Evolutionary conservation across 2,797 vertebrate species (phyloP).

Genomic region (Uromys caudimaculatus): DNA sequence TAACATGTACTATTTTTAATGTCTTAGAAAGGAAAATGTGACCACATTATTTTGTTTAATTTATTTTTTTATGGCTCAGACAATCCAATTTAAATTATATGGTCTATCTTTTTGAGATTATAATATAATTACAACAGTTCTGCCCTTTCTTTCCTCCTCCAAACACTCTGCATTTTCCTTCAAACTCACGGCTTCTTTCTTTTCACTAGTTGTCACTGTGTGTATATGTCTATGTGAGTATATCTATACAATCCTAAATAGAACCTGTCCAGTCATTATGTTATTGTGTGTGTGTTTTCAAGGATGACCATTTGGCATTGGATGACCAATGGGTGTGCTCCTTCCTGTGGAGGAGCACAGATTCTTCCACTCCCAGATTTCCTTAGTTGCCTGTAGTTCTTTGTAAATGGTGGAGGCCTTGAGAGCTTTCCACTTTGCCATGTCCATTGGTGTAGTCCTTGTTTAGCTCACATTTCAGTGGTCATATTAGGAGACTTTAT

Average conservation of each 20-base stretch:
- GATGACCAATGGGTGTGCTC: neutral
- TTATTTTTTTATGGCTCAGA: constrained; percentile 29
- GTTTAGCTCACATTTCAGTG: neutral
- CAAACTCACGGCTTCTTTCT: neutral
- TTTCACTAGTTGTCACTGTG: neutral
- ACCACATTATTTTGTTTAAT: neutral
- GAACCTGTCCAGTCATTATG: neutral
- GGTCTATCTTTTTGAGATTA: neutral
- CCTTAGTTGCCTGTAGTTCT: neutral
- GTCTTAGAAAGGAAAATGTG: constrained; percentile 18
- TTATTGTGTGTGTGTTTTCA: neutral
- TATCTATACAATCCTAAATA: neutral
- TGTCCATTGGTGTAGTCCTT: neutral
- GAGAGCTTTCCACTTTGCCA: neutral
- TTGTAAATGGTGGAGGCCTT: neutral
- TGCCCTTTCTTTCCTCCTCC: neutral
- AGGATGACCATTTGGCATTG: neutral
- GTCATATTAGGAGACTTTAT: neutral
- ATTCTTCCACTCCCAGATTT: neutral
- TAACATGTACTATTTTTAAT: neutral
- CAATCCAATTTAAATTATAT: constrained; percentile 12
- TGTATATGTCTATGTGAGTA: neutral
- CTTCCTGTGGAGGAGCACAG: neutral
- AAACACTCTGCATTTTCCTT: too few species aligned
- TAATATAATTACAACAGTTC: neutral